These are phyloP conservation scores for Netelia fuscicornis DNA, from an alignment of 2,888 invertebrate genomes.

Conservation along the genomic window DNA sequence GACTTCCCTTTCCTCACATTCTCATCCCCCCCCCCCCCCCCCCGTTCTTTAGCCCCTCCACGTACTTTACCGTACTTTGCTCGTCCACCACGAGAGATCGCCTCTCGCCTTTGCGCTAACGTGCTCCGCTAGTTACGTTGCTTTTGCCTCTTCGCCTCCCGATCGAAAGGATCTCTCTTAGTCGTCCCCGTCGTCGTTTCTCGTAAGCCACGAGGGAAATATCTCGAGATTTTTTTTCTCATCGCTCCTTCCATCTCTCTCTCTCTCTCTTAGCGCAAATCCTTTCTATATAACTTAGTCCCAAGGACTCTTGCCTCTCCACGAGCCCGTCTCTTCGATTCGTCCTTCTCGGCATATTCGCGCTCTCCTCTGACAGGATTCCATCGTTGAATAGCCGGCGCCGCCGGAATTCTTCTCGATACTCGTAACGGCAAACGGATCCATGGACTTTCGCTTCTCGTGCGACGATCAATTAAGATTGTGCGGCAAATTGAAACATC, in stretches of 20 bases:
- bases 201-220: slow-evolving; percentile 43
- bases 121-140: slow-evolving; percentile 55
- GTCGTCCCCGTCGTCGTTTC: slow-evolving; percentile 24
- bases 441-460: not conserved
- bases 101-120: slow-evolving; percentile 64
- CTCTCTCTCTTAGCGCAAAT: slow-evolving; percentile 44
- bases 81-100: slow-evolving; percentile 63
- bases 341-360: slow-evolving; percentile 40
- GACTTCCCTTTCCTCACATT: slow-evolving; percentile 52
- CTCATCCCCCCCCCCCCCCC: not conserved
- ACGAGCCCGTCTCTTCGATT: slow-evolving; percentile 54
- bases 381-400: slow-evolving; percentile 52
- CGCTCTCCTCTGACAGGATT: slow-evolving; percentile 60
- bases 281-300: slow-evolving; percentile 64
- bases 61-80: slow-evolving; percentile 62
- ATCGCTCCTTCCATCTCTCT: slow-evolving; percentile 28
- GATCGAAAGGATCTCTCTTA: slow-evolving; percentile 32
- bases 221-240: slow-evolving; percentile 34
- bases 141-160: slow-evolving; percentile 25
- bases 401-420: slow-evolving; percentile 50
- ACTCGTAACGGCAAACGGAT: not conserved
- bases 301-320: slow-evolving; percentile 59
- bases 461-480: too few species aligned
- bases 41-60: not conserved
- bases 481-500: too few species aligned